A percentile compares a stretch with the other conserved stretches of the same genome.
phyloP scores from a whole-genome alignment of 1,140 invertebrate genomes.

The Pachyrhynchus sulphureomaculatus region DNA sequence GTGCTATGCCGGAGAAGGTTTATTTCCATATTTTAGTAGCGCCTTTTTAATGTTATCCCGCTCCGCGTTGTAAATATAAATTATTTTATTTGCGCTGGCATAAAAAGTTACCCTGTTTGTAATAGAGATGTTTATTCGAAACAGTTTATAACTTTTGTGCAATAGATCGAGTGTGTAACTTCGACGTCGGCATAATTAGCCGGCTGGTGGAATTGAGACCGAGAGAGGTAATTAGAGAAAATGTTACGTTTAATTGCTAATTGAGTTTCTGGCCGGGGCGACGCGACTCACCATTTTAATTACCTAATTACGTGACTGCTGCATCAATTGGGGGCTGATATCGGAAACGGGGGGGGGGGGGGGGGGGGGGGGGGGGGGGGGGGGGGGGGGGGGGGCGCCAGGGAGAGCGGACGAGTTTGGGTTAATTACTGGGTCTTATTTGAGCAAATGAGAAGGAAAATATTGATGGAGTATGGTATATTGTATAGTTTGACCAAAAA shows the following conservation, averaged over 20 bases:
- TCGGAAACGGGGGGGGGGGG: slow-evolving; percentile 1
- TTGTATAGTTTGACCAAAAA: too few species aligned
- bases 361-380: not conserved
- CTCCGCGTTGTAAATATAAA: too few species aligned
- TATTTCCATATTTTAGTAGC: too few species aligned
- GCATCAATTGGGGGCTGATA: slow-evolving; percentile 35
- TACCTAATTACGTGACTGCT: slow-evolving; percentile 63
- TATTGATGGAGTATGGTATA: too few species aligned
- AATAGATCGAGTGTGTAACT: slow-evolving; percentile 31
- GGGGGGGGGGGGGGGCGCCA: not conserved
- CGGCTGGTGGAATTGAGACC: slow-evolving; percentile 48
- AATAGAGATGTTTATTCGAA: not conserved
- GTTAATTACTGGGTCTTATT: too few species aligned
- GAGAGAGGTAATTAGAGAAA: slow-evolving; percentile 63
- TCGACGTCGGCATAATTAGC: slow-evolving; percentile 54
- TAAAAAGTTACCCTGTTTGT: too few species aligned
- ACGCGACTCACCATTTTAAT: slow-evolving; percentile 63
- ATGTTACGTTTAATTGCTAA: slow-evolving; percentile 66
- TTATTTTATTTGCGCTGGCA: too few species aligned
- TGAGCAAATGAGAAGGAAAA: too few species aligned
- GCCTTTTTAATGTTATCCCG: too few species aligned
- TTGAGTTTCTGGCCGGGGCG: slow-evolving; percentile 63
- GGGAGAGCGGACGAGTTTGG: too few species aligned
- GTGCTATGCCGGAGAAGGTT: too few species aligned
- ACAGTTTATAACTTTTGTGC: not conserved